Evolutionary conservation across 37 sponge, comb jelly and placozoan species (phyloP), one percentile per base, ranked within the genome.

Genomic region (Geodia barretti): DNA sequence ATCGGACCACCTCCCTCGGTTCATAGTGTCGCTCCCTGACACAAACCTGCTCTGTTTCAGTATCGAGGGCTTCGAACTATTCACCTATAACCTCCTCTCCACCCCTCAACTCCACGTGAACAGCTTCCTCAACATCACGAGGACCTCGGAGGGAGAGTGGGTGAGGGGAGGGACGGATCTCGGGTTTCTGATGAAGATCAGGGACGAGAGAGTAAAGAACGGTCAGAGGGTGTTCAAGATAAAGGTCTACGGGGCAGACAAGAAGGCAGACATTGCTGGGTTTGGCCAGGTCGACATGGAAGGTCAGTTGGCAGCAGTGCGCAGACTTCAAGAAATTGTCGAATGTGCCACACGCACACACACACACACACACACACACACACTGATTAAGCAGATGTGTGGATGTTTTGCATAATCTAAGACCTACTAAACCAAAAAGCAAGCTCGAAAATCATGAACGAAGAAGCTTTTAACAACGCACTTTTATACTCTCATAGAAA

Each of bases 51-150:
- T 80, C 60, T 80, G 81, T 60, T 70, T 80, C 30, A 26, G 70
- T 35, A 70, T 80, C 25, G 81, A 80, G 3, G 81, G 81, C 1
- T 80, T 34, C 54, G 81, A 80, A 37, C 72, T 80, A 39, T 80
- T 80, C 71, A 70, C 81, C 0, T 80, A 71, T 62, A 80, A 80
- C 62, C 81, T 80, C 39, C 43, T 80, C 72, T 68, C 81, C 39
- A 68, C 72, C 24, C 41, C 19, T 38, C 70, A 70, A 38, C 35
- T 80, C 26, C 31, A 42, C 3, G 70, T 80, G 39, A 80, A 80
- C 35, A 60, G 60, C 3, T 80, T 80, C 59, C 28, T 80, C 11
- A 71, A 80, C 28, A 31, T 80, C 21, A 61, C 62, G 4, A 60
- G 60, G 34, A 17, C 35, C 21, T 21, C 20, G 0, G 38, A 32